These are phyloP conservation scores for Papilio glaucus DNA, from an alignment of 1,140 invertebrate genomes.

Conservation along the genomic window DNA sequence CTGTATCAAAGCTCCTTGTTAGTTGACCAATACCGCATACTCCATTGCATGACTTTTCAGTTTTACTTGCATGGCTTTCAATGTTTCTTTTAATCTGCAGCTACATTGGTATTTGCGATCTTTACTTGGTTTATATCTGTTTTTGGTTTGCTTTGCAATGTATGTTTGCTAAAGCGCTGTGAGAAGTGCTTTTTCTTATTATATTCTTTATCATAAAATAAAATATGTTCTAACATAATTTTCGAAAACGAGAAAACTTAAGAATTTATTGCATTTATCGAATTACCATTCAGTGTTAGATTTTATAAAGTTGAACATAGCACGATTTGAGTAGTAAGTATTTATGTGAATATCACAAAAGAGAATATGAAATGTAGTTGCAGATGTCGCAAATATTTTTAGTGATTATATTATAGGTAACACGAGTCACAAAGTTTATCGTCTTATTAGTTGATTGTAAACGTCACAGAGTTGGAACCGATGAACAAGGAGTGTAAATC, in stretches of 20 bases:
- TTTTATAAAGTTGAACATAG: not conserved
- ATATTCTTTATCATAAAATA: not conserved
- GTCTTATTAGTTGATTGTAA: constrained; percentile 1
- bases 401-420: constrained; percentile 20
- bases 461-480: not conserved
- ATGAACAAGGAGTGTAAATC: not conserved
- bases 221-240: not conserved
- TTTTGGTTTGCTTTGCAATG: not conserved
- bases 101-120: constrained; percentile 10
- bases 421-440: constrained; percentile 19
- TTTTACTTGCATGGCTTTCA: constrained; percentile 34
- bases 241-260: not conserved
- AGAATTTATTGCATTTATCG: too few relatives aligned
- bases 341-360: not conserved
- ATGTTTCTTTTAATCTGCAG: constrained; percentile 26
- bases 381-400: constrained; percentile 25
- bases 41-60: constrained; percentile 14
- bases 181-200: not conserved
- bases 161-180: not conserved
- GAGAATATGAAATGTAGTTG: constrained; percentile 24
- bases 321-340: not conserved
- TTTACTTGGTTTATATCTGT: not conserved
- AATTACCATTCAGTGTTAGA: too few relatives aligned
- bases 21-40: not conserved
- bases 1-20: not conserved